phyloP scores from a whole-genome alignment of 35 echinoderm and acorn worm species.

The Apostichopus parvimensis region DNA sequence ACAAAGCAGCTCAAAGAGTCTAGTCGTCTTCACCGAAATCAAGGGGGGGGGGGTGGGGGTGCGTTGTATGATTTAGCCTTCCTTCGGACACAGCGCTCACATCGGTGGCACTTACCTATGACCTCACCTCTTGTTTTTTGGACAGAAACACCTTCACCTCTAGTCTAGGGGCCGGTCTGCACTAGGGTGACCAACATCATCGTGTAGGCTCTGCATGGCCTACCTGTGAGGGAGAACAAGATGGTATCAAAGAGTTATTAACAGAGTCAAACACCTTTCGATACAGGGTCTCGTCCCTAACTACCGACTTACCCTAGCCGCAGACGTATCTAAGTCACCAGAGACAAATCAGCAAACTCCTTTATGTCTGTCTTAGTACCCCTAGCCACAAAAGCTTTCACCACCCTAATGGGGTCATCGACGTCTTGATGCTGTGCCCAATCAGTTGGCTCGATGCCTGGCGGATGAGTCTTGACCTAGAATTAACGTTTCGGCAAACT shows the following conservation, averaged over 20 bases:
- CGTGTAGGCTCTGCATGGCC: slow-evolving; percentile 8
- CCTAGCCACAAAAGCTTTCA: no score
- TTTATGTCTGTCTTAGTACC: no score
- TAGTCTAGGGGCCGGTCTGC: slow-evolving; percentile 30
- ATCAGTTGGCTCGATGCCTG: no score
- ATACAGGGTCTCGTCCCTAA: background rate
- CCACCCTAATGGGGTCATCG: no score
- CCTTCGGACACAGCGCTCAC: background rate
- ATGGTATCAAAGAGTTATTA: background rate
- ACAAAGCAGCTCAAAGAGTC: slow-evolving; percentile 58
- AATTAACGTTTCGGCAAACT: no score
- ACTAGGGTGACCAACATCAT: slow-evolving; percentile 35
- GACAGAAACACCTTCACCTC: slow-evolving; percentile 15
- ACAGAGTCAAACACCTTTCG: background rate
- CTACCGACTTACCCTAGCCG: background rate
- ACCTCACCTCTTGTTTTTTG: background rate
- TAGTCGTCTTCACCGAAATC: slow-evolving; percentile 40
- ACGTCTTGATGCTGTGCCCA: no score
- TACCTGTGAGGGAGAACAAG: slow-evolving; percentile 28
- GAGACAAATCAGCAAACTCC: no score
- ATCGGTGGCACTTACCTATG: background rate
- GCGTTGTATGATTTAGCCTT: background rate
- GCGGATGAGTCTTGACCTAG: no score
- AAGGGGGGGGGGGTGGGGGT: background rate
- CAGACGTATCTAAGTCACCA: no score